phyloP scores from a whole-genome alignment of 2,888 invertebrate genomes.

The Meloe dianella region DNA sequence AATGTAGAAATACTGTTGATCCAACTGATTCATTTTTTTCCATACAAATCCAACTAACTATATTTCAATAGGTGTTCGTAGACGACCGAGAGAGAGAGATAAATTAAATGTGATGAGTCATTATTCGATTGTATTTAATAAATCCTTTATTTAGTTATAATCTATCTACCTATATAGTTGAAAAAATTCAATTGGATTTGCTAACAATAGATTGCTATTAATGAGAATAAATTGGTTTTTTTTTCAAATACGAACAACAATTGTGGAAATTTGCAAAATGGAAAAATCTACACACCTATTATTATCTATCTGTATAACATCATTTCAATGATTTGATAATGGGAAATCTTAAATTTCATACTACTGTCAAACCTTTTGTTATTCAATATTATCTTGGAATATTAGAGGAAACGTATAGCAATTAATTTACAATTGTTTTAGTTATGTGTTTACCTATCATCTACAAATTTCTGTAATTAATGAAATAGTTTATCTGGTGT shows the following conservation, averaged over 20 bases:
- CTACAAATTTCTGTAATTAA: background rate
- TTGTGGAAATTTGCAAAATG: no score
- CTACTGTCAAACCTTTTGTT: background rate
- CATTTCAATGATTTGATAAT: no score
- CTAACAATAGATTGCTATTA: no score
- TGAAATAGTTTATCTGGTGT: background rate
- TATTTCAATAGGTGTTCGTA: background rate
- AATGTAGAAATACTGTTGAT: constrained; percentile 15
- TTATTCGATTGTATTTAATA: background rate
- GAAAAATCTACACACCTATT: no score
- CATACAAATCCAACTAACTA: background rate
- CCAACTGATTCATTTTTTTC: background rate
- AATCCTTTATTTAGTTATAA: no score
- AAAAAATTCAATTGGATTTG: no score
- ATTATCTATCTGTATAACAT: background rate
- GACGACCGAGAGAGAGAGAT: background rate
- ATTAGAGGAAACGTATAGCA: background rate
- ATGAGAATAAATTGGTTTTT: no score
- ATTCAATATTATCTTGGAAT: background rate
- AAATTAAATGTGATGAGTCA: background rate
- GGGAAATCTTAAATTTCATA: background rate
- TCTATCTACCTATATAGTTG: no score
- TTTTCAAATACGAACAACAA: no score
- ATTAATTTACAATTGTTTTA: background rate
- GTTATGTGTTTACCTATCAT: constrained; percentile 1